Percentiles rank a stretch among this genome's conserved stretches.
phyloP scores from a whole-genome alignment of 1,140 invertebrate genomes.

The Sipha flava region DNA sequence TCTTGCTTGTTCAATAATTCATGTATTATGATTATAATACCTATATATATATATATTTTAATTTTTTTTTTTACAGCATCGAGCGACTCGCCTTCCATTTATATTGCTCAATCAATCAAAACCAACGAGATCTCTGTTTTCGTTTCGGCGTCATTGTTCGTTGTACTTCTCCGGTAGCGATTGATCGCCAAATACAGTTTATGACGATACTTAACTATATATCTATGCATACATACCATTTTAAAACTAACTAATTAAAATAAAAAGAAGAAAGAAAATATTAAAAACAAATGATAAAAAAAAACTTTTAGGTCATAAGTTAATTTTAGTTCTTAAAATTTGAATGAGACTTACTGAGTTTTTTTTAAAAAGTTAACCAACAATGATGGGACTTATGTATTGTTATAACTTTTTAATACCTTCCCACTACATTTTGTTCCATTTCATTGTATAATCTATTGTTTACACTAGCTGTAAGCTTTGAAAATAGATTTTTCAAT shows the following conservation, averaged over 20 bases:
- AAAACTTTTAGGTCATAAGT: background rate
- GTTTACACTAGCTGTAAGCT: background rate
- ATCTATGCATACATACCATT: background rate
- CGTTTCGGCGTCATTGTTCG: background rate
- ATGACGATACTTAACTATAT: background rate
- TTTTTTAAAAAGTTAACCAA: background rate
- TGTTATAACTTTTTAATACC: background rate
- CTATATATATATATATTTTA: no score
- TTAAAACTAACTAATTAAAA: background rate
- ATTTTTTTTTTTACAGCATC: background rate
- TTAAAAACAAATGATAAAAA: background rate
- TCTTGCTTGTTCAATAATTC: no score
- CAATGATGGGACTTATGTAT: background rate
- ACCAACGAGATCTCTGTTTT: background rate
- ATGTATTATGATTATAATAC: no score
- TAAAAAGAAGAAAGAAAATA: background rate
- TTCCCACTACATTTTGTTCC: background rate
- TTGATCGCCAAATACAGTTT: background rate
- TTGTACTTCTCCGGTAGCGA: slow-evolving; percentile 19
- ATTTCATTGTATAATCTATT: background rate
- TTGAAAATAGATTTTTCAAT: background rate
- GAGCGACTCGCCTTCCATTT: background rate
- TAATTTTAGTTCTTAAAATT: background rate
- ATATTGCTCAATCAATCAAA: background rate
- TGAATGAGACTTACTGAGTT: background rate